These are phyloP conservation scores for Hypsibius dujardini DNA, from an alignment of 1,140 invertebrate genomes.

Conservation along the genomic window DNA sequence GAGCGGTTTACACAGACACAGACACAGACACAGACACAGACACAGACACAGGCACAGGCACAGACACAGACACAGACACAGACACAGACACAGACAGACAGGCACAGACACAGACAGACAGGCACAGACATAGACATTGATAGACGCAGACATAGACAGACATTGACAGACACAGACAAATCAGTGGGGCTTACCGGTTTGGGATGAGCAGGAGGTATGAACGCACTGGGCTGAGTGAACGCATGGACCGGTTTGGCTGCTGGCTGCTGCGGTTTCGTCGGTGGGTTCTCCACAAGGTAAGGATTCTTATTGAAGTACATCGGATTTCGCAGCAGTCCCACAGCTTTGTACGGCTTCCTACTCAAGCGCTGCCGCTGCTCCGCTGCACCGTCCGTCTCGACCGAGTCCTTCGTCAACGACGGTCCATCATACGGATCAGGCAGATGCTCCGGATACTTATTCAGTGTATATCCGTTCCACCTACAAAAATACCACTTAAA, in stretches of 20 bases:
- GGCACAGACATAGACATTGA: too few species aligned
- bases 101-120: too few species aligned
- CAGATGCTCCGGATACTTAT: not conserved
- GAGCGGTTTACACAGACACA: not conserved
- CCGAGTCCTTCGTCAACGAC: not conserved
- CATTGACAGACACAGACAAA: not conserved
- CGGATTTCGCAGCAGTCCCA: not conserved
- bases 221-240: not conserved
- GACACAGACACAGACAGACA: too few species aligned
- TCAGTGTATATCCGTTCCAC: not conserved
- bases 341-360: not conserved
- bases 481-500: not conserved
- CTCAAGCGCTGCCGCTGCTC: not conserved
- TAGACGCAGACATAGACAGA: not conserved
- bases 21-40: too few species aligned
- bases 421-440: constrained; percentile 3
- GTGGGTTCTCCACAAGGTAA: not conserved
- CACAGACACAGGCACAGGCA: too few species aligned
- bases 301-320: constrained; percentile 8
- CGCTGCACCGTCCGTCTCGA: not conserved
- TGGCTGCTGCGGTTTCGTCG: not conserved
- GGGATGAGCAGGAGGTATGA: not conserved
- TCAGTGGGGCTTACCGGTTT: not conserved
- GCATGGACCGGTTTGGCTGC: not conserved
- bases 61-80: too few species aligned